phyloP scores from a whole-genome alignment of 2,113 vertebrate genomes.

The Stomatorhinus ivindoensis region DNA sequence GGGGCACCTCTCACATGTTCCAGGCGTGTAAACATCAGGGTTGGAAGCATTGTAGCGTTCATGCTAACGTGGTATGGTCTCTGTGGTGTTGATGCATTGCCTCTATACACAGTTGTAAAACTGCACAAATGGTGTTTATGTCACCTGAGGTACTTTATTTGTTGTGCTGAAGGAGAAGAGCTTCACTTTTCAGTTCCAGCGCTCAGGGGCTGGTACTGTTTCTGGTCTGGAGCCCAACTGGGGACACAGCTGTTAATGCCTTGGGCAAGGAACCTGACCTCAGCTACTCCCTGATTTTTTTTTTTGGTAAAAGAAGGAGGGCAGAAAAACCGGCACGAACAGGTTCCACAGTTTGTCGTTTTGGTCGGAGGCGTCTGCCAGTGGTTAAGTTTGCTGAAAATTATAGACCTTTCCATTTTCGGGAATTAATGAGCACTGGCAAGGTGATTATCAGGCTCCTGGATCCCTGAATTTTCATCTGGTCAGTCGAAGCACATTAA shows the following conservation, averaged over 20 bases:
- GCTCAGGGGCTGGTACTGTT: background rate
- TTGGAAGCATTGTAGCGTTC: background rate
- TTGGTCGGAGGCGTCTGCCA: slow-evolving; percentile 4
- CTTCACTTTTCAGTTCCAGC: background rate
- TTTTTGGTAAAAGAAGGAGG: background rate
- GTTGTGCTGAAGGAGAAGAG: background rate
- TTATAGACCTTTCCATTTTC: background rate
- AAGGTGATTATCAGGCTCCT: background rate
- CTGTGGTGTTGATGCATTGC: background rate
- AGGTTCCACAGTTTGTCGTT: background rate
- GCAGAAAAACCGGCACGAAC: background rate
- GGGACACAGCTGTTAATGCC: background rate
- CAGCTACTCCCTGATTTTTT: background rate
- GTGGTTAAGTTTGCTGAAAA: background rate
- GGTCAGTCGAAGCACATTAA: slow-evolving; percentile 22
- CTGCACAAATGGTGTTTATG: background rate
- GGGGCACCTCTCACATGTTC: background rate
- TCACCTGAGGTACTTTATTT: background rate
- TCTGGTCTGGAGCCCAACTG: background rate
- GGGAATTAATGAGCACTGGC: background rate
- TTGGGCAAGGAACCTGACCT: background rate
- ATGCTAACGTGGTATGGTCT: background rate
- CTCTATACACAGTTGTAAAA: background rate
- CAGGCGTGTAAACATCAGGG: background rate
- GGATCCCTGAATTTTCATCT: slow-evolving; percentile 1